Evolutionary conservation across 2,113 vertebrate species (phyloP), one percentile per base, ranked within the genome.

Genomic region (Eulemur rufifrons): DNA sequence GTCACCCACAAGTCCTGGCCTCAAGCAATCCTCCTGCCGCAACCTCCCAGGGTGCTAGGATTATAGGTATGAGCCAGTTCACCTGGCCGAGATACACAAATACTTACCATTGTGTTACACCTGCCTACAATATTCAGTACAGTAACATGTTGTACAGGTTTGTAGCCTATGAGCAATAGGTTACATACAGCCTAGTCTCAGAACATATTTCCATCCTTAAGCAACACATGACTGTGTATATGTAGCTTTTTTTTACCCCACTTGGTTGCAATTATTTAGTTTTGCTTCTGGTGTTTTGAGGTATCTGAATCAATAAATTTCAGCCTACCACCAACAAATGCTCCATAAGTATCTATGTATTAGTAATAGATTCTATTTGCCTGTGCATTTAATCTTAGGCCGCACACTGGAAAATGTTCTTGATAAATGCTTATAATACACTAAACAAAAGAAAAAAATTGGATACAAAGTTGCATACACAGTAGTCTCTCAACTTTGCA

Each of bases 361-460:
- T 54, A 18, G 18, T 54, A 69, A 89, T 59, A 84, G 11, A 78
- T 9, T 89, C 34, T 61, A 32, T 91, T 78, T 12, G 86, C 45
- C 37, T 82, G 25, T 69, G 34, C 9, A 39, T 69, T 89, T 95
- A 93, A 90, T 78, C 93, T 77, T 82, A 90, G 69, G 32, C 63
- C 39, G 54, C 32, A 68, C 0, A 2, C 71, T 37, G 20, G 52
- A 90, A 90, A 84, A 85, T 10, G 50, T 54, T 88, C 56, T 76
- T 85, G 61, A 68, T 89, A 92, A 74, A 84, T 86, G 59, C 8
- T 91, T 89, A 86, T 37, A 90, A 74, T 59, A 59, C 81, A 94
- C 69, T 50, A 14, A 93, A 81, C 59, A 25, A 82, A 85, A 91
- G n/a, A 71, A 63, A 94, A 89, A 85, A 82, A 50, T 86, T 17